These are phyloP conservation scores for Parotia lawesii DNA, from an alignment of 2,113 vertebrate genomes.

Conservation along the genomic window DNA sequence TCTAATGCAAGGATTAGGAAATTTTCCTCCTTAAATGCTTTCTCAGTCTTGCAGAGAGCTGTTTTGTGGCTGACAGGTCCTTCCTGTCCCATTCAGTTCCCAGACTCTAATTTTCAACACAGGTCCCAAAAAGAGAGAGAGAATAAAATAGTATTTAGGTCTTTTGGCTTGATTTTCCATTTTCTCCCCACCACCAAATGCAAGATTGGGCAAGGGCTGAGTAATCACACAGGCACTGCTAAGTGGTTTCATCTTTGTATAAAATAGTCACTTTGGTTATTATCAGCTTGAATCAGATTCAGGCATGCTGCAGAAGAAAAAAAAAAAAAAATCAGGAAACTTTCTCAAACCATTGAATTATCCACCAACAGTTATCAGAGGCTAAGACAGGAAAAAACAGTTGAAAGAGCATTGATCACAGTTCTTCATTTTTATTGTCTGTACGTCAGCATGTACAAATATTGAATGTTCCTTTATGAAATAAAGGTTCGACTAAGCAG, in stretches of 20 bases:
- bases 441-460: not conserved
- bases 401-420: not conserved
- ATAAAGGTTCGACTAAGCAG: not conserved
- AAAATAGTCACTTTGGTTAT: not conserved
- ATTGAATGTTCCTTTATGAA: not conserved
- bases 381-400: not conserved
- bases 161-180: not conserved
- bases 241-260: not conserved
- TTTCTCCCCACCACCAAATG: not conserved
- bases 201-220: not conserved
- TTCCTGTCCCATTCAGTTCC: not conserved
- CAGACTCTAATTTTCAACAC: not conserved
- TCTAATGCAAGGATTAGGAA: not conserved
- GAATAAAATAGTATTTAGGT: not conserved
- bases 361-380: not conserved
- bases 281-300: not conserved
- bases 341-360: not conserved
- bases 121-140: not conserved
- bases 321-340: not conserved
- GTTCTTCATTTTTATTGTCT: not conserved
- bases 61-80: not conserved
- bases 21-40: not conserved
- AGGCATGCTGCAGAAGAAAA: not conserved
- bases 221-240: not conserved
- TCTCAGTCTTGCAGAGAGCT: not conserved